Evolutionary conservation across 1,140 invertebrate species (phyloP).

Genomic region (Nephotettix cincticeps): DNA sequence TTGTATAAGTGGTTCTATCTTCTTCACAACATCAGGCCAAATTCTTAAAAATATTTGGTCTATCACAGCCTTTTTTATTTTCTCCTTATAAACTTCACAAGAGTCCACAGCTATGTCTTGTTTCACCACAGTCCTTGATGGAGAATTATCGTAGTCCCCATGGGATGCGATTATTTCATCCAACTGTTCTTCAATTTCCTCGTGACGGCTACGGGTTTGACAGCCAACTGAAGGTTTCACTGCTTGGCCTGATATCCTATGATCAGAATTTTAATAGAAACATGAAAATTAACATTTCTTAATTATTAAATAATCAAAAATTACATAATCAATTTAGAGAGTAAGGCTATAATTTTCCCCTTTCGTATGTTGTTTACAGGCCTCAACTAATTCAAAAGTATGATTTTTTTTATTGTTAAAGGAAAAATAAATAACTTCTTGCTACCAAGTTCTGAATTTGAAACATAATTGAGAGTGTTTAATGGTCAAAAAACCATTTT

Average conservation of each 20-base stretch:
- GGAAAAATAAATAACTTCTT: too few species aligned
- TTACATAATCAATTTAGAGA: too few species aligned
- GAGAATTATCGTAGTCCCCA: not conserved
- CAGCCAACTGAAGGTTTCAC: slow-evolving; percentile 7
- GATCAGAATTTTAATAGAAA: too few species aligned
- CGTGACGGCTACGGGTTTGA: not conserved
- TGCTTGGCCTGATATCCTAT: not conserved
- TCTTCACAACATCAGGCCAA: slow-evolving; percentile 26
- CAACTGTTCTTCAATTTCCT: slow-evolving; percentile 1
- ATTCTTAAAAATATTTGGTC: slow-evolving; percentile 25
- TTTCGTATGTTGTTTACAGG: too few species aligned
- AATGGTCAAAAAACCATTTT: too few species aligned
- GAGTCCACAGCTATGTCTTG: not conserved
- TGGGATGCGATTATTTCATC: slow-evolving; percentile 13
- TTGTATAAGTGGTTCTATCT: slow-evolving; percentile 20
- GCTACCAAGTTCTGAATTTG: too few species aligned
- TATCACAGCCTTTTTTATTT: slow-evolving; percentile 23
- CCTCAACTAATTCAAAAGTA: too few species aligned
- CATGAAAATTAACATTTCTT: too few species aligned
- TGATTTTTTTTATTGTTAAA: too few species aligned
- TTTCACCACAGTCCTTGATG: not conserved
- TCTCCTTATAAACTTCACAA: not conserved
- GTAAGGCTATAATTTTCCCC: too few species aligned
- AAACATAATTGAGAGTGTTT: too few species aligned
- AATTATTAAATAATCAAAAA: too few species aligned